Evolutionary conservation across 1,140 invertebrate genomes (phyloP).

Genomic region (Drosophila biarmipes): DNA sequence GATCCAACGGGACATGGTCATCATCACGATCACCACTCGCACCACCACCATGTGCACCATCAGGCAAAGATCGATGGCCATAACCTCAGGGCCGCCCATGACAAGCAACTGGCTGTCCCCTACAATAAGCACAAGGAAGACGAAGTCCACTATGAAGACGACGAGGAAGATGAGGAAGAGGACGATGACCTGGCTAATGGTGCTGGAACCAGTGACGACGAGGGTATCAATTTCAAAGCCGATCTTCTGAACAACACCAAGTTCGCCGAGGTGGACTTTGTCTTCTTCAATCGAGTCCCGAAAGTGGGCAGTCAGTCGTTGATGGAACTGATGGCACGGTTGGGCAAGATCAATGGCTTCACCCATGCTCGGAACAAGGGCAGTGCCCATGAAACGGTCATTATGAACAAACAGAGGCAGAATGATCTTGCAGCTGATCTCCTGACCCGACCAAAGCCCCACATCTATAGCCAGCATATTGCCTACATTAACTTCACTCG

Average conservation of each 20-base stretch:
- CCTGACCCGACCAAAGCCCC: conserved; percentile 86
- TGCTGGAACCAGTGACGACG: conserved; percentile 8
- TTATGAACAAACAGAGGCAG: conserved; percentile 91
- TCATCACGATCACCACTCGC: conserved; percentile 36
- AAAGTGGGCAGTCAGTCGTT: conserved; percentile 95
- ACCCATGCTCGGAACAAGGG: conserved; percentile 92
- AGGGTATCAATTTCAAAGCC: conserved; percentile 44
- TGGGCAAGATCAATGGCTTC: conserved; percentile 91
- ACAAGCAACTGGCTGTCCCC: conserved; percentile 57
- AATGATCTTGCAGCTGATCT: conserved; percentile 85
- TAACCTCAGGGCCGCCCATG: conserved; percentile 42
- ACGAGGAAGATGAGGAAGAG: conserved; percentile 14
- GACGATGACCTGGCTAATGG: conserved; percentile 16
- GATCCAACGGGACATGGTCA: conserved; percentile 2
- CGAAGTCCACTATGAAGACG: conserved; percentile 5
- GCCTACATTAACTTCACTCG: conserved; percentile 85
- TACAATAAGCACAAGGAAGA: conserved; percentile 11
- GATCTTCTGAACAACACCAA: conserved; percentile 90
- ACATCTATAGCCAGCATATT: conserved; percentile 84
- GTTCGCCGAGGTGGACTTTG: conserved; percentile 88
- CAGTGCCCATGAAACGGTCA: conserved; percentile 93
- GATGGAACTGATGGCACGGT: conserved; percentile 91
- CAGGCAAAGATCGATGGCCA: conserved; percentile 21
- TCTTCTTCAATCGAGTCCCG: conserved; percentile 95
- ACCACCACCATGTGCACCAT: conserved; percentile 45